A percentile compares a stretch with the other conserved stretches of the same genome.
phyloP scores from a whole-genome alignment of 2,797 vertebrate species.

The Hoplostethus atlanticus region DNA sequence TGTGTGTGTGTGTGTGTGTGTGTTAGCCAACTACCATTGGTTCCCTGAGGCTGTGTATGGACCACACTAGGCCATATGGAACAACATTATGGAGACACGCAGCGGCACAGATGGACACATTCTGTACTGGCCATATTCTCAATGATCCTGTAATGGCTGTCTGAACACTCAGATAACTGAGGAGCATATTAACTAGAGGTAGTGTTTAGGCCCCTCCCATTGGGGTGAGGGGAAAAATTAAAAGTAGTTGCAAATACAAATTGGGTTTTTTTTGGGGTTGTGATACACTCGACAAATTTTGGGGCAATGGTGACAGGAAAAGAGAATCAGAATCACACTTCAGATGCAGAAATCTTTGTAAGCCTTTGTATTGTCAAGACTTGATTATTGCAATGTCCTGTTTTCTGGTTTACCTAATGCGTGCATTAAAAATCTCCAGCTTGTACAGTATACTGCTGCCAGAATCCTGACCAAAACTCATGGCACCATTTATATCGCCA shows the following conservation, averaged over 20 bases:
- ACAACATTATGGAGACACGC: slow-evolving; percentile 67
- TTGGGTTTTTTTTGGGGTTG: slow-evolving; percentile 3
- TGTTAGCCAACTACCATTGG: slow-evolving; percentile 25
- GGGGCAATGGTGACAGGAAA: slow-evolving; percentile 7
- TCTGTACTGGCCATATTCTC: slow-evolving; percentile 68
- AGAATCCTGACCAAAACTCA: no score
- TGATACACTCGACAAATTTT: background rate
- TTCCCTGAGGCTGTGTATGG: slow-evolving; percentile 62
- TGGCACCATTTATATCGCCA: no score
- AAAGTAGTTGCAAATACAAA: background rate
- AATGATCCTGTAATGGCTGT: slow-evolving; percentile 55
- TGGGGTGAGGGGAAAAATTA: slow-evolving; percentile 1
- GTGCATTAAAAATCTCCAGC: no score
- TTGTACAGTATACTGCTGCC: no score
- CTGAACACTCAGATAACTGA: slow-evolving; percentile 42
- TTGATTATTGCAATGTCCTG: no score
- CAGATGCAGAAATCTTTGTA: no score
- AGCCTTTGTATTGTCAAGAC: no score
- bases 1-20: slow-evolving; percentile 12
- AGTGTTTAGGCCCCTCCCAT: slow-evolving; percentile 28
- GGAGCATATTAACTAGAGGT: slow-evolving; percentile 27
- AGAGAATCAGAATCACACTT: background rate
- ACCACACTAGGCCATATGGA: slow-evolving; percentile 76
- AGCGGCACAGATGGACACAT: slow-evolving; percentile 77
- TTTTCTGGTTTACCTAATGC: no score